Base-by-base conservation (phyloP, 1,140 invertebrate species). In the Drosophila ohnishii region DNA sequence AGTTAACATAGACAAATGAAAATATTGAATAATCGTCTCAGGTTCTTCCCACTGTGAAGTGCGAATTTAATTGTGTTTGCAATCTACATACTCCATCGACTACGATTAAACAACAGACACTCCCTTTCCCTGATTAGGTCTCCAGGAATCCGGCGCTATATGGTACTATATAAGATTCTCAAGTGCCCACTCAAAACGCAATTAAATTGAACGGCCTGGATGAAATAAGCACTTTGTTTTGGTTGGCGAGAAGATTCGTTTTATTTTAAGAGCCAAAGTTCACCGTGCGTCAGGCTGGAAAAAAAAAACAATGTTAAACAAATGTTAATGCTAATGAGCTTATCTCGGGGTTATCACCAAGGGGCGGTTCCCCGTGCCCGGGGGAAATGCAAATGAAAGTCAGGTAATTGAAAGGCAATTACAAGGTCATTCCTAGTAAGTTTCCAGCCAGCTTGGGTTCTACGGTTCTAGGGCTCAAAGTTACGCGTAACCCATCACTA, bases 401-500 rank as follows among this genome's bases (percentile, higher is more conserved):
- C 83, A 87, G 82, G 82, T 86, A 87, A 70, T 74, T 65, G 71
- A 75, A 79, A 84, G 80, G 74, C 82, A 66, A 84, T 53, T 32
- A 57, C 75, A 86, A 86, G 82, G 82, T 86, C 79, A 86, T 67
- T 59, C n/a, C 30, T 45, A 32, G 45, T 34, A 5, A 16, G 34
- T 75, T 44, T 61, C 34, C 14, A 37, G 11, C 13, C 37, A 28
- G 10, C 22, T n/a, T 25, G 9, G 9, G 13, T 19, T 30, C 28
- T 16, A 16, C 11, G 22, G 6, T 34, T 22, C 32, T 34, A 32
- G 3, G 42, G n/a, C 22, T 48, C 19, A 28, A 47, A 40, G 44
- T 60, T 37, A 48, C 51, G 45, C 16, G 22, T 51, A n/a, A 30
- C 34, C 16, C 64, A 69, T 69, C 40, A 48, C 28, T 34, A 32